Base-by-base conservation (phyloP, 2,888 invertebrate genomes). In the Dasypogon diadema region DNA sequence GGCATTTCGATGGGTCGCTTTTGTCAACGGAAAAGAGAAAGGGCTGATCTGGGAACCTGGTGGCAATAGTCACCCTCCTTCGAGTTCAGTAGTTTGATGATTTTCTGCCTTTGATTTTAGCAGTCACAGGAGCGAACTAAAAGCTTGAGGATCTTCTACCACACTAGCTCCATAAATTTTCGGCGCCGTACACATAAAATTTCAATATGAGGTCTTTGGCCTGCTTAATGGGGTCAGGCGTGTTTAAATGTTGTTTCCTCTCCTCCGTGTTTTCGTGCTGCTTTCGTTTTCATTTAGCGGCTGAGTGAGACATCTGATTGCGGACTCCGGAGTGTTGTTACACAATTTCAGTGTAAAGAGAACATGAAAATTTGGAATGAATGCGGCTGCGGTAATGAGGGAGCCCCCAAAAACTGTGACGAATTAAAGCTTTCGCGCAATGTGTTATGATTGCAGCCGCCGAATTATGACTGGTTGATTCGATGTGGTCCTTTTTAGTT, bases 141-240 rank as follows among this genome's bases (percentile, higher is more conserved):
- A 42, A 37, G 26, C 22, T 37, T 34, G 22, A 73, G 37, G 56
- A 73, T 73, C 56, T 73, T 56, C 73, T 56, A 24, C 42, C 8
- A 42, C 8, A 3, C 30, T 30, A 65, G 46, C 26, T n/a, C 24
- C 26, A 24, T 46, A 6, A 37, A 22, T 16, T 46, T 46, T 65
- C 46, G 26, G 46, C 48, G 18, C 8, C 22, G 65, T 46, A 46
- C 22, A 65, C 22, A 42, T 10, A 30, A 63, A 48, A 65, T 65
- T 65, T 65, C 12, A 24, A 22, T 65, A 24, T 73, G 73, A 73
- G 73, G 73, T 73, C 73, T 73, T 73, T 56, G 73, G 73, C 73
- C 73, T 73, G 34, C 56, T 21, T 73, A 73, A 56, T 21, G 73
- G 37, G 73, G 73, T 73, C 73, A 73, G 54, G 42, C 56, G 56